Evolutionary conservation across 2,797 vertebrate species (phyloP), one percentile per base, ranked within the genome.

Genomic region (Fratercula arctica): DNA sequence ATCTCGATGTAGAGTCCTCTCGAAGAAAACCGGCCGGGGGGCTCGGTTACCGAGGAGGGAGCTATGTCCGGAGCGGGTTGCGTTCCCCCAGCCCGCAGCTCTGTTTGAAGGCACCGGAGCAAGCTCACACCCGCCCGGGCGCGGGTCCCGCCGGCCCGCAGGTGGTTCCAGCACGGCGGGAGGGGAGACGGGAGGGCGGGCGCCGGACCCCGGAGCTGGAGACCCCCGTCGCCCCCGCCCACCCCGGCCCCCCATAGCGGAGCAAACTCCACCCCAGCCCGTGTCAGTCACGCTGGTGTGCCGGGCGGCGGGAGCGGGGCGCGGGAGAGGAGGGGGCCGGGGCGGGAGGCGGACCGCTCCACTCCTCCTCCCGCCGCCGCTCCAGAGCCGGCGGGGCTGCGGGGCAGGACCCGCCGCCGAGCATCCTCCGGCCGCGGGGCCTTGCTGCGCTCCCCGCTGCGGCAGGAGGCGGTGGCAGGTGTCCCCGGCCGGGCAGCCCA

Each of bases 391-490:
- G n/a, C 37, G 57, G 83, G 76, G 82, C 63, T 82, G 85, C 79
- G 45, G 79, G 80, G 45, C 72, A 79, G 76, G 63, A 75, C 45
- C 80, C 33, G 68, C 67, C 11, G 57, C 73, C 41, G 76, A 89
- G 89, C 94, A 88, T 87, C 95, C 72, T 78, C 45, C 45, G 45
- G 29, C 61, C 45, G 46, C 60, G 29, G 63, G 51, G 28, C 24
- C 53, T 75, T 50, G 72, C 41, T 37, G 81, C 60, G 35, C 72
- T 85, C 16, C 69, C 61, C 77, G 48, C 64, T 24, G 83, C 48
- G 59, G n/a, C 73, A 63, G 73, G 31, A 79, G 90, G 46, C 23
- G 31, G 73, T 73, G 77, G 94, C 97, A 97, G 96, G 93, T 97
- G 95, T 84, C 89, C 70, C 69, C 9, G 51, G 31, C 31, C 54